phyloP scores from a whole-genome alignment of 2,888 invertebrate genomes.

The Rhorus exstirpatorius region DNA sequence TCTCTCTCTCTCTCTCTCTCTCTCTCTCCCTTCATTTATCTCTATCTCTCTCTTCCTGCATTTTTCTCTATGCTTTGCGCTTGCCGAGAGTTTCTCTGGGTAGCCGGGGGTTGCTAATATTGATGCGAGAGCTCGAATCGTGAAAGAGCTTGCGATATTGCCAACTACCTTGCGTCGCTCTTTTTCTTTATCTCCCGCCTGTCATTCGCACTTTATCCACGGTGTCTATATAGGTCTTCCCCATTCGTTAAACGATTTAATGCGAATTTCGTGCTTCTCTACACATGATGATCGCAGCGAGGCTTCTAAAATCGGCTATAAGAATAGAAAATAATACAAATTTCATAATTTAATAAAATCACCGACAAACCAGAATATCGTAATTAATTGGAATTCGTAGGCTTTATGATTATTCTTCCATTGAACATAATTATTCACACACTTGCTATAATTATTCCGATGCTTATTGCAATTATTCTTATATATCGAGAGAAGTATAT shows the following conservation, averaged over 20 bases:
- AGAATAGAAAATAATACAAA: background rate
- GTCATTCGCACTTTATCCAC: slow-evolving; percentile 41
- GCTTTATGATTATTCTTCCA: too few relatives aligned
- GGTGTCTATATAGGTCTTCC: slow-evolving; percentile 24
- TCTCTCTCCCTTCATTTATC: background rate
- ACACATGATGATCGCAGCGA: slow-evolving; percentile 1
- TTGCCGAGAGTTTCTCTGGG: slow-evolving; percentile 32
- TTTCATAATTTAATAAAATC: background rate
- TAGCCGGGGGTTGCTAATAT: slow-evolving; percentile 46
- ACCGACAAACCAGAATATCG: too few relatives aligned
- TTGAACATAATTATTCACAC: too few relatives aligned
- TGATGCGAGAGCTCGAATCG: slow-evolving; percentile 54
- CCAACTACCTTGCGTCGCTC: background rate
- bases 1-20: slow-evolving; percentile 2
- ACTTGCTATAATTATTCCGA: too few relatives aligned
- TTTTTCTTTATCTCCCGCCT: slow-evolving; percentile 1
- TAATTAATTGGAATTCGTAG: too few relatives aligned
- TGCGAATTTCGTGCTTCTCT: slow-evolving; percentile 9
- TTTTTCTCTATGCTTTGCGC: slow-evolving; percentile 1
- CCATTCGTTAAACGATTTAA: slow-evolving; percentile 10
- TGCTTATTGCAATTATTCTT: too few relatives aligned
- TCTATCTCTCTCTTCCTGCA: slow-evolving; percentile 2
- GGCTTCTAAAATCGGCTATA: slow-evolving; percentile 21
- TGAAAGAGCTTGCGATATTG: slow-evolving; percentile 41
- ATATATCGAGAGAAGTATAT: too few relatives aligned